These are phyloP conservation scores for Pangasius macronema DNA, from an alignment of 2,797 vertebrate species.

Conservation along the genomic window DNA sequence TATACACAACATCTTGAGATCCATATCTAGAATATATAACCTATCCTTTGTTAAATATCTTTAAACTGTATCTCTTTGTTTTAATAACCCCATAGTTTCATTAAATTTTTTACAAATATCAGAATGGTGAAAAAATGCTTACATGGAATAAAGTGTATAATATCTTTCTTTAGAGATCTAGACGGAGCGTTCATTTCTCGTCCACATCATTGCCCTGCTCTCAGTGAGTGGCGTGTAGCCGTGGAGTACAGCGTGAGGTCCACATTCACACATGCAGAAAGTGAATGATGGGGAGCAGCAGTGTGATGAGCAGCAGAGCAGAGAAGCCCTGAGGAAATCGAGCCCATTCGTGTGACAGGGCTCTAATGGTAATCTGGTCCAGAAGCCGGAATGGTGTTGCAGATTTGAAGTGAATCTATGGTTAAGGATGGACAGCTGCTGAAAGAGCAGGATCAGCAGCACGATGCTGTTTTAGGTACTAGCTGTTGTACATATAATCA, in stretches of 20 bases:
- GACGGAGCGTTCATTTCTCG: not conserved
- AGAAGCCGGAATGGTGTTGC: not conserved
- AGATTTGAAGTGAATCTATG: not conserved
- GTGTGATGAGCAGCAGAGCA: slow-evolving; percentile 50
- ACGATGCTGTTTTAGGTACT: not conserved
- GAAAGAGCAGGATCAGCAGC: not conserved
- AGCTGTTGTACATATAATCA: too few species aligned
- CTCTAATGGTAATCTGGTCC: not conserved
- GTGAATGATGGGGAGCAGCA: slow-evolving; percentile 50
- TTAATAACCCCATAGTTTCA: not conserved
- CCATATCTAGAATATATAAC: not conserved
- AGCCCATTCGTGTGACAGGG: not conserved
- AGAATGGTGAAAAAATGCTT: not conserved
- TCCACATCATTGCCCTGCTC: slow-evolving; percentile 29
- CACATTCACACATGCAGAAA: slow-evolving; percentile 19
- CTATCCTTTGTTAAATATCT: slow-evolving; percentile 15
- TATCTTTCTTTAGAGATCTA: slow-evolving; percentile 8
- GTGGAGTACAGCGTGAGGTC: slow-evolving; percentile 11
- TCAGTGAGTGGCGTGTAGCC: not conserved
- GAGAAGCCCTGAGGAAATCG: slow-evolving; percentile 1
- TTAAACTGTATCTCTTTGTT: not conserved
- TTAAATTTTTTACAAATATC: slow-evolving; percentile 11
- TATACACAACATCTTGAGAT: not conserved
- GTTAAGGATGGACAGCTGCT: not conserved
- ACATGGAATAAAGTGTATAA: slow-evolving; percentile 26